These are phyloP conservation scores for Brachyalestes nurse DNA, from an alignment of 2,797 vertebrate species.

Conservation along the genomic window DNA sequence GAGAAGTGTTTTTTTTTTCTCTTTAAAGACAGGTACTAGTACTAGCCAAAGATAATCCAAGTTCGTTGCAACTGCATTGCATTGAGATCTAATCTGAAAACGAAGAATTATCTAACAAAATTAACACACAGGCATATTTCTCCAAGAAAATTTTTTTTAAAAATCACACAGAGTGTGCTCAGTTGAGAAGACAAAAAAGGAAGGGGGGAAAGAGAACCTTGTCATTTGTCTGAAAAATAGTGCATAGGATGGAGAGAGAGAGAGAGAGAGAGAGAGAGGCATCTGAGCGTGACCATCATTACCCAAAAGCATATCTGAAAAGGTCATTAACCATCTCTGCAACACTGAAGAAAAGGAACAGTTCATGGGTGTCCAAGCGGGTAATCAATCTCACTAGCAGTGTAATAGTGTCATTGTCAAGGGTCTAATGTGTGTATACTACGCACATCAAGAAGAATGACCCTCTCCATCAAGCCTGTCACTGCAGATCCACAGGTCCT, in stretches of 20 bases:
- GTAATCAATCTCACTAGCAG: slow-evolving; percentile 41
- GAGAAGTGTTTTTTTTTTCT: too few species aligned
- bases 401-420: slow-evolving; percentile 31
- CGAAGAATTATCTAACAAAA: too few species aligned
- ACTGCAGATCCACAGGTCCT: slow-evolving; percentile 2
- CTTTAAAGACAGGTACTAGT: too few species aligned
- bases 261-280: background rate
- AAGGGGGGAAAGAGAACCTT: background rate
- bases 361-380: slow-evolving; percentile 7
- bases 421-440: slow-evolving; percentile 34
- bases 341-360: background rate
- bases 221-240: background rate
- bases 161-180: background rate
- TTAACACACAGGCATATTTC: background rate
- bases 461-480: slow-evolving; percentile 41
- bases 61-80: too few species aligned
- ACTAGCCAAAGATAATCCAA: too few species aligned
- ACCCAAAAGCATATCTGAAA: slow-evolving; percentile 15
- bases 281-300: background rate
- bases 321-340: slow-evolving; percentile 32
- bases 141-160: background rate
- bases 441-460: slow-evolving; percentile 41
- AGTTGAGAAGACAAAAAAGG: background rate
- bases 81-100: slow-evolving; percentile 29
- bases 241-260: background rate